These are phyloP conservation scores for Pollachius pollachius DNA, from an alignment of 2,113 vertebrate genomes.

Conservation along the genomic window DNA sequence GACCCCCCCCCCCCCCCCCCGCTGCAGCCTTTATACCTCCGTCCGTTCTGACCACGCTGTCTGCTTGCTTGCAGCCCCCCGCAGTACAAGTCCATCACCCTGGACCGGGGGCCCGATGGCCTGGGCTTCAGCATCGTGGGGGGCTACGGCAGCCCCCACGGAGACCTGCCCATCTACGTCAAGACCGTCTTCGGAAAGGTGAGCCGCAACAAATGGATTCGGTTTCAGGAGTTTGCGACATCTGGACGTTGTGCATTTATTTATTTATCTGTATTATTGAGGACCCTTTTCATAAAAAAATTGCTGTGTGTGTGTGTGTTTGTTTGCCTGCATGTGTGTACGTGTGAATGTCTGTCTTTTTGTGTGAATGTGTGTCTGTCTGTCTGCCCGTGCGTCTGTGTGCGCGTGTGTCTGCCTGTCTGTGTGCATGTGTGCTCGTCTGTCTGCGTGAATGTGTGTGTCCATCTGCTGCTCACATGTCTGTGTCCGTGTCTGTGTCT, in stretches of 20 bases:
- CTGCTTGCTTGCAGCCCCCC: conserved; percentile 77
- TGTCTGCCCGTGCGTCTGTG: no score
- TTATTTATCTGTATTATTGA: no score
- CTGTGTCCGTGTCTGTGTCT: background rate
- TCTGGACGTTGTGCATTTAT: no score
- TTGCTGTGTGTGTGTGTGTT: background rate
- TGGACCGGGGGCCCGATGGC: conserved; percentile 92
- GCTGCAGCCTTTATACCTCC: background rate
- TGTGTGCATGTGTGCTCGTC: background rate
- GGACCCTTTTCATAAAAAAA: no score
- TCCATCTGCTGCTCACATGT: no score
- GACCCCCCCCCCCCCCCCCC: no score
- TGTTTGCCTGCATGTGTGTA: background rate
- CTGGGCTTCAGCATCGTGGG: conserved; percentile 98
- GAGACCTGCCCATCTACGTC: conserved; percentile 95
- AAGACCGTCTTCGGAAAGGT: conserved; percentile 97
- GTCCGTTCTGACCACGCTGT: background rate
- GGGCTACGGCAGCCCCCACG: conserved; percentile 92
- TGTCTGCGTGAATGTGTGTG: no score
- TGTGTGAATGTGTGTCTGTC: no score
- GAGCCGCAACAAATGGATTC: background rate
- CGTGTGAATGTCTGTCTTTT: background rate
- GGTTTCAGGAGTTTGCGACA: no score
- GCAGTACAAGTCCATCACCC: conserved; percentile 89
- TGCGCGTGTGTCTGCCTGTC: no score